Evolutionary conservation across 2,797 vertebrate species (phyloP), one percentile per base, ranked within the genome.

Genomic region (Apogon talboti): DNA sequence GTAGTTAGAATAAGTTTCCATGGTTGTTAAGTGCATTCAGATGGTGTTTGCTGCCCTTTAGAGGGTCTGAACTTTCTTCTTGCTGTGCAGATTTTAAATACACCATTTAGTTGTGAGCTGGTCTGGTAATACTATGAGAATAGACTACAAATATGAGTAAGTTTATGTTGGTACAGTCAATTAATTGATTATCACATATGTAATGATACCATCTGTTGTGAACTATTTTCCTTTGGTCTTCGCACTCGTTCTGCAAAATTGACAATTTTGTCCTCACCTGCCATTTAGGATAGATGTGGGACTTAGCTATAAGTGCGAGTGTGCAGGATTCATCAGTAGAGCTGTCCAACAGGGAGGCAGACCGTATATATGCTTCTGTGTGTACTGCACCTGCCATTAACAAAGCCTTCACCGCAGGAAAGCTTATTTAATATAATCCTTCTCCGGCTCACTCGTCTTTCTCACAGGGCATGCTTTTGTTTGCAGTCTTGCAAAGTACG

Each of bases 211-310:
- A 71, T 54, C 15, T 16, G 11, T 30, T 21, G 45, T 15, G 57
- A 49, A 76, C 54, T 15, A 38, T 54, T 71, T 82, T 53, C 55
- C 67, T 80, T 69, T 16, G 44, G 56, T 67, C 69, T 60, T 47
- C 14, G 16, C 37, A 53, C 43, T 62, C 56, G 14, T 51, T 62
- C 8, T 53, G 44, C 69, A 45, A 62, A 83, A 83, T 52, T 80
- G 73, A 86, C 77, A 82, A 83, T 81, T 80, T 81, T 51, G 61
- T 74, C 81, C 84, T 77, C 75, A 84, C 63, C 76, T 79, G 85
- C 78, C 78, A 80, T 67, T 75, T 43, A 71, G 45, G 73, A 70
- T 46, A 73, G 74, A 85, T 76, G 48, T 83, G 78, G 77, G 83
- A 71, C 63, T 79, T 71, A 49, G 67, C 67, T 76, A 77, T 87